These are phyloP conservation scores for Sicus ferrugineus DNA, from an alignment of 2,888 invertebrate species.

Conservation along the genomic window DNA sequence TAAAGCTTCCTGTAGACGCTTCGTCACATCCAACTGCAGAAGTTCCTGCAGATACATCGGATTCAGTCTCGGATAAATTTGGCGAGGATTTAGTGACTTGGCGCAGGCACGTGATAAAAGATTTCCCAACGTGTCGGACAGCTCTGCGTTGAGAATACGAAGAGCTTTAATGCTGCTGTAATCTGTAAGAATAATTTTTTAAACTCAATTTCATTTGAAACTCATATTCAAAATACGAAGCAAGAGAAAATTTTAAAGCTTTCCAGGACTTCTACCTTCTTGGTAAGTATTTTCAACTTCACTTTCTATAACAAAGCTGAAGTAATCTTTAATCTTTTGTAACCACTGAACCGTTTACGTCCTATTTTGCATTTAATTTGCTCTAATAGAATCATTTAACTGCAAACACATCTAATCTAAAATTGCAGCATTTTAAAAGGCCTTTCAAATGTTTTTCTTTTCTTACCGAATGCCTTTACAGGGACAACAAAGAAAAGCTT, in stretches of 20 bases:
- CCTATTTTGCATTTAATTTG: too few species aligned
- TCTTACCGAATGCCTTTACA: too few species aligned
- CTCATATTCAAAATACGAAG: not conserved
- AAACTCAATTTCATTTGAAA: not conserved
- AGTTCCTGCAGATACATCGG: constrained; percentile 65
- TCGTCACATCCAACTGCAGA: constrained; percentile 65
- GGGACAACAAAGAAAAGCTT: too few species aligned
- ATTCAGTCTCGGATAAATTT: constrained; percentile 73
- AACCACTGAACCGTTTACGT: too few species aligned
- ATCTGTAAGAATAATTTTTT: constrained; percentile 69
- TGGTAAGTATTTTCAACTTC: too few species aligned
- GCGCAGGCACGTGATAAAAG: constrained; percentile 83
- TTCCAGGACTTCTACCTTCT: too few species aligned
- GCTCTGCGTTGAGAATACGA: constrained; percentile 83
- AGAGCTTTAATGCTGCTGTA: constrained; percentile 80
- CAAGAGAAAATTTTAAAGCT: not conserved
- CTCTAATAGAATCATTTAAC: too few species aligned
- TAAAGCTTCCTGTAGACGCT: constrained; percentile 68
- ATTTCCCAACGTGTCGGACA: constrained; percentile 93
- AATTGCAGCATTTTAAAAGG: too few species aligned
- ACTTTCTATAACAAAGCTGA: too few species aligned
- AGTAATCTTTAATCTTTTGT: too few species aligned
- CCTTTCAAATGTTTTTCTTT: too few species aligned
- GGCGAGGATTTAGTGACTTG: constrained; percentile 78
- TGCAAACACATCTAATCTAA: too few species aligned